Percentiles rank a stretch among this genome's conserved stretches.
phyloP scores from a whole-genome alignment of 2,113 vertebrate species.

The Cromileptes altivelis region DNA sequence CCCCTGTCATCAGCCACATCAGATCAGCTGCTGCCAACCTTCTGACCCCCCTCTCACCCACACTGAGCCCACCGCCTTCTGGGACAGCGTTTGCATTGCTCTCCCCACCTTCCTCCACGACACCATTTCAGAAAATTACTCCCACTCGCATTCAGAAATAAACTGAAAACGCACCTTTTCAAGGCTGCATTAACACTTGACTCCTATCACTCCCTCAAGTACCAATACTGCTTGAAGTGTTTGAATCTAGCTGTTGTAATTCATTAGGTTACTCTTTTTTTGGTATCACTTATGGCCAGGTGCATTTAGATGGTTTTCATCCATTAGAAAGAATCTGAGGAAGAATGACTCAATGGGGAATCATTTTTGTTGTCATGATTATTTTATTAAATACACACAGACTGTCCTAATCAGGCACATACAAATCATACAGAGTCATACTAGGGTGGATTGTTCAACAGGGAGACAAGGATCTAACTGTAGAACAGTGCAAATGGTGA shows the following conservation, averaged over 20 bases:
- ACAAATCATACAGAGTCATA: constrained; percentile 58
- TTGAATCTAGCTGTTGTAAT: not conserved
- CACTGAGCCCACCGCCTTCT: constrained; percentile 65
- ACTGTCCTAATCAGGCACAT: constrained; percentile 70
- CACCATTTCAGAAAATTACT: constrained; percentile 23
- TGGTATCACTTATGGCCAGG: not conserved
- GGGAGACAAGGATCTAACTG: constrained; percentile 46
- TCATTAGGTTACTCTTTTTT: not conserved
- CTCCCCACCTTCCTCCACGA: constrained; percentile 1
- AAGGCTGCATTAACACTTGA: constrained; percentile 21
- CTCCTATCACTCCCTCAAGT: constrained; percentile 10
- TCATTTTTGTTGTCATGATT: constrained; percentile 35
- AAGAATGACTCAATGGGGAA: constrained; percentile 2
- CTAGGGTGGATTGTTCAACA: constrained; percentile 42
- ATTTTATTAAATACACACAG: constrained; percentile 84
- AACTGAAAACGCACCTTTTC: constrained; percentile 13
- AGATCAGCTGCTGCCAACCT: constrained; percentile 54
- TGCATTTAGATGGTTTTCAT: not conserved
- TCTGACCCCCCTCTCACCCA: constrained; percentile 50
- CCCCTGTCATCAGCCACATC: constrained; percentile 47
- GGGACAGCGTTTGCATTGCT: constrained; percentile 19
- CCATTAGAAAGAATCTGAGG: not conserved
- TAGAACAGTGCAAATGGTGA: constrained; percentile 68
- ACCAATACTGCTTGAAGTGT: not conserved
- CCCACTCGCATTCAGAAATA: constrained; percentile 23